Evolutionary conservation across 2,797 vertebrate genomes (phyloP).

Genomic region (Paratrypauchen microcephalus): DNA sequence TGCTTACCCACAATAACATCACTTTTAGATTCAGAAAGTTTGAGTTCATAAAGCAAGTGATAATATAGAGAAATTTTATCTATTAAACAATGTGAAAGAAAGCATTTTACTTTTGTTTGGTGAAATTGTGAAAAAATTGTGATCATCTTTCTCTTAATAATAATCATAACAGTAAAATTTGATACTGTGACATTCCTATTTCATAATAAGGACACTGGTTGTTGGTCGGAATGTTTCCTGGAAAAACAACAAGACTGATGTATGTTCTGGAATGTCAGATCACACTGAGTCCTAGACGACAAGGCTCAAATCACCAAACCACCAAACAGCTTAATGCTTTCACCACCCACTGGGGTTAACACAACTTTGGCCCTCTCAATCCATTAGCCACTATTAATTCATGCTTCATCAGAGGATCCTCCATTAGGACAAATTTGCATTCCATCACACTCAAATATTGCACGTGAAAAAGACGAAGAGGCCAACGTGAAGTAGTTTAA

Average conservation of each 20-base stretch:
- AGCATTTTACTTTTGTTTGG: too few relatives aligned
- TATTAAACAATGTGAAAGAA: too few relatives aligned
- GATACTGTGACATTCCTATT: background rate
- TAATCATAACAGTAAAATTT: background rate
- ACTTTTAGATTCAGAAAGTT: too few relatives aligned
- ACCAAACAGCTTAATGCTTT: conserved; percentile 11
- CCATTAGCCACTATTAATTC: conserved; percentile 63
- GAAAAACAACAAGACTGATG: background rate
- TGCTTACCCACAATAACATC: too few relatives aligned
- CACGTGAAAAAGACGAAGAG: conserved; percentile 36
- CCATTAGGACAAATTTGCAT: conserved; percentile 67
- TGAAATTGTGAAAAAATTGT: background rate
- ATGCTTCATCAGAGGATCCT: conserved; percentile 53
- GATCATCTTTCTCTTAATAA: too few relatives aligned
- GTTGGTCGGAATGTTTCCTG: background rate
- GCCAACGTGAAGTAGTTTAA: conserved; percentile 29
- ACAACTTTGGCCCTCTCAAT: conserved; percentile 46
- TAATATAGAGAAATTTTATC: too few relatives aligned
- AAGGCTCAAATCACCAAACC: conserved; percentile 11
- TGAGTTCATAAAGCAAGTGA: too few relatives aligned
- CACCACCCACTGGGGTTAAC: conserved; percentile 40
- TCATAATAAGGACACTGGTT: background rate
- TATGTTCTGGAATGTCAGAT: background rate
- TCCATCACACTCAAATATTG: conserved; percentile 53
- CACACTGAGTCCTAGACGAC: conserved; percentile 3